phyloP scores from a whole-genome alignment of 2,888 invertebrate genomes.

The Hyposoter didymator region DNA sequence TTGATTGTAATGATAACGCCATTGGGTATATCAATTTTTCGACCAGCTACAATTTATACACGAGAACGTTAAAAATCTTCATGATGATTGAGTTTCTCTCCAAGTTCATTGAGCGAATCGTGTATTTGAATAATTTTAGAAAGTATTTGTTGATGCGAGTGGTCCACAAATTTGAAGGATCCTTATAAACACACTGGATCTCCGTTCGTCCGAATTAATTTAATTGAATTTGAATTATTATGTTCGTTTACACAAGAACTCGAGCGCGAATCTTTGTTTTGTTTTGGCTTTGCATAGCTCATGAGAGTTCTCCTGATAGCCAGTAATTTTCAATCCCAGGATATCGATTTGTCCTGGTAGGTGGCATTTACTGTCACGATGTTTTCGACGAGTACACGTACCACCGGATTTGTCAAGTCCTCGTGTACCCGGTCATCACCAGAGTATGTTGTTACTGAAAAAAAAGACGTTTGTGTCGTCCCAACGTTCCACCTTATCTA shows the following conservation, averaged over 20 bases:
- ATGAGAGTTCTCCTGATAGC: not conserved
- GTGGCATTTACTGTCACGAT: not conserved
- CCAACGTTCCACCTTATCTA: too few species aligned
- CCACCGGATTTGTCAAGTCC: too few species aligned
- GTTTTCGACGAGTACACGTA: too few species aligned
- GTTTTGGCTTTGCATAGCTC: not conserved
- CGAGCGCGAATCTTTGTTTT: not conserved
- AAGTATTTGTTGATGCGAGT: not conserved
- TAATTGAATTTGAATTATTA: not conserved
- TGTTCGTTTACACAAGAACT: not conserved
- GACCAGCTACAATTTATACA: not conserved
- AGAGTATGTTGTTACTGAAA: too few species aligned
- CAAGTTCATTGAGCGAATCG: not conserved
- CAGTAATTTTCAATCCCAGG: not conserved
- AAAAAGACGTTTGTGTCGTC: too few species aligned
- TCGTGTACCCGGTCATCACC: too few species aligned
- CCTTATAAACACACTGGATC: not conserved
- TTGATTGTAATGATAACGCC: conserved; percentile 33
- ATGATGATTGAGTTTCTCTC: not conserved
- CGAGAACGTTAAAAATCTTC: not conserved
- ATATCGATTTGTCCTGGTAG: not conserved
- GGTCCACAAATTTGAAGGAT: not conserved
- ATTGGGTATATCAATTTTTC: not conserved
- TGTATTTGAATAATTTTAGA: not conserved
- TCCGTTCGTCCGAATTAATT: not conserved